Percentiles rank a stretch among this genome's conserved stretches.
Conservation (phyloP, 2,797 vertebrate genomes). For the Paratrypauchen microcephalus region DNA sequence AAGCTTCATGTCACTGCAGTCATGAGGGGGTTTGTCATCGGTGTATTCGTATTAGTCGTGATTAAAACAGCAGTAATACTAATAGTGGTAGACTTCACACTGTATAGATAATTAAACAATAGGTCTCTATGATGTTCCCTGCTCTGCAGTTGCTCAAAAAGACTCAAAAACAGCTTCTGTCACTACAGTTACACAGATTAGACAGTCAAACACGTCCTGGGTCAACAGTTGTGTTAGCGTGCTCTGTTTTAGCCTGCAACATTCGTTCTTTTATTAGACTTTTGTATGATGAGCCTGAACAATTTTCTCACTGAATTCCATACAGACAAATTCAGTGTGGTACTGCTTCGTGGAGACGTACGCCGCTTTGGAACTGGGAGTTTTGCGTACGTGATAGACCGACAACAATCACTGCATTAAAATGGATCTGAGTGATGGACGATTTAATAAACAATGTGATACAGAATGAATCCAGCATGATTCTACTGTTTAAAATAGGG, state of each 20-base stretch:
- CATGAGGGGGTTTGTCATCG: neutral
- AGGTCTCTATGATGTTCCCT: slow-evolving; percentile 40
- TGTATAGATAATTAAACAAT: slow-evolving; percentile 22
- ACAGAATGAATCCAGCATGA: too few relatives aligned
- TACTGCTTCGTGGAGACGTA: neutral
- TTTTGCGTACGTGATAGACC: too few relatives aligned
- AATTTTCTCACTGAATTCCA: neutral
- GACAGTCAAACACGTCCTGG: neutral
- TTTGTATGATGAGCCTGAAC: neutral
- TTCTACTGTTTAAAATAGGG: too few relatives aligned
- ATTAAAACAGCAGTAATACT: slow-evolving; percentile 54
- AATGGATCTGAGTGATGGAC: too few relatives aligned
- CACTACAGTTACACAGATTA: slow-evolving; percentile 40
- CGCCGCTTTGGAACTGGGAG: neutral
- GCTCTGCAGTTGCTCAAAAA: slow-evolving; percentile 48
- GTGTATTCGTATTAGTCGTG: neutral
- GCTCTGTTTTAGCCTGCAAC: neutral
- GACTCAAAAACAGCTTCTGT: slow-evolving; percentile 35
- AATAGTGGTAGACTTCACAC: slow-evolving; percentile 29
- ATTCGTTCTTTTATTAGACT: neutral
- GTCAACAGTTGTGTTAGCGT: neutral
- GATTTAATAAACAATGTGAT: too few relatives aligned
- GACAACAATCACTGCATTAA: too few relatives aligned
- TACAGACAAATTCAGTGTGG: neutral
- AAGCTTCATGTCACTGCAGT: neutral